Base-by-base conservation (phyloP, 2,888 invertebrate species). In the Therioaphis trifolii region DNA sequence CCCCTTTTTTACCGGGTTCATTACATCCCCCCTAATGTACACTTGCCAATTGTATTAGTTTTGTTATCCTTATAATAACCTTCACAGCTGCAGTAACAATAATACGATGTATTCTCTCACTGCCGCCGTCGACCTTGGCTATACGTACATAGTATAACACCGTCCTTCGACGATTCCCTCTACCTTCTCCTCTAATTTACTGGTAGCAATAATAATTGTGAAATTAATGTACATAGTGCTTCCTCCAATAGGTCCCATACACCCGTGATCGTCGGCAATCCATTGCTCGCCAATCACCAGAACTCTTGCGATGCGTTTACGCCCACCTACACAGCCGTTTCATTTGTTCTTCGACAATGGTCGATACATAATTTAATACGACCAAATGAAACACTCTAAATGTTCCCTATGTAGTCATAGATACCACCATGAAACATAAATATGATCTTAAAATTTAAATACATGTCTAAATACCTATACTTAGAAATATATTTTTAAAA, bases 191-290 rank as follows among this genome's bases (percentile, higher is more conserved):
- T 24, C n/a, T 55, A 24, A 24, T n/a, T 52, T 43, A 43, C 68
- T n/a, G 12, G 27, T 27, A 12, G 24, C 43, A 43, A 40, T 55
- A 69, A 79, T 52, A 66, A 63, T 66, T 79, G 78, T 69, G 43
- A 79, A 79, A 79, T 69, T 55, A 43, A 79, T 79, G 55, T 79
- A 79, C 68, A 69, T 79, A 78, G n/a, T n/a, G n/a, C 66, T 66
- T 49, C 77, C 52, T 68, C 24, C 35, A 35, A 68, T 68, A 52
- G 12, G 14, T 15, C 21, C 21, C 0, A 21, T 35, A 72, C 58
- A 75, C 75, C 43, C 77, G 18, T 66, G 35, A 66, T 35, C 66
- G 52, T 3, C 21, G 21, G 29, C 29, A 78, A 29, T 78, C 66
- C 58, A 66, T 68, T 66, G 21, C 66, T 21, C 18, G 21, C 49